Percentiles rank a stretch among this genome's conserved stretches.
Evolutionary conservation across 2,888 invertebrate genomes (phyloP).

Genomic region (Drosophila anomalata): DNA sequence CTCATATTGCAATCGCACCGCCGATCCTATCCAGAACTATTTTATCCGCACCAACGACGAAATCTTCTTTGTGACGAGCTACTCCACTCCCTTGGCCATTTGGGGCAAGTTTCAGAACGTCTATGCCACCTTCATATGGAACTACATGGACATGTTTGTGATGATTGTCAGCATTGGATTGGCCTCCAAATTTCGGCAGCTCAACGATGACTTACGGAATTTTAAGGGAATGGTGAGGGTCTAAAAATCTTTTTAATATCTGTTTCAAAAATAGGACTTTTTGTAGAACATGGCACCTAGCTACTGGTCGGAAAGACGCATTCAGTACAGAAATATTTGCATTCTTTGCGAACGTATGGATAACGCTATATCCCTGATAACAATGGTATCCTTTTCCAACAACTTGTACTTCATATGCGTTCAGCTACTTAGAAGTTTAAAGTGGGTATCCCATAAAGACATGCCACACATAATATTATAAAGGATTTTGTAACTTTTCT

Average conservation of each 20-base stretch:
- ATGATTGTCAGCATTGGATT: conserved; percentile 90
- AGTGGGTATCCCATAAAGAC: conserved; percentile 70
- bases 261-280: neutral
- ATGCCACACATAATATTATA: neutral
- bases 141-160: conserved; percentile 89
- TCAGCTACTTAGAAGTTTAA: conserved; percentile 85
- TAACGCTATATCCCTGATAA: conserved; percentile 84
- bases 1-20: conserved; percentile 73
- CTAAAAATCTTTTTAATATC: neutral
- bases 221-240: conserved; percentile 85
- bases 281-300: conserved; percentile 74
- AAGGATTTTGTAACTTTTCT: neutral
- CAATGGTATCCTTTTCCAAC: conserved; percentile 85
- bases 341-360: conserved; percentile 85
- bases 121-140: conserved; percentile 89
- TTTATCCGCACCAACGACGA: conserved; percentile 72
- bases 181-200: conserved; percentile 87
- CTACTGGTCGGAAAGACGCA: conserved; percentile 85
- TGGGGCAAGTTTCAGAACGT: conserved; percentile 84
- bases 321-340: conserved; percentile 85
- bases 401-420: conserved; percentile 87
- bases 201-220: conserved; percentile 85
- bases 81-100: conserved; percentile 68
- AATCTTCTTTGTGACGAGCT: conserved; percentile 73
- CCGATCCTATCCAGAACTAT: conserved; percentile 79